Evolutionary conservation across 1,140 invertebrate species (phyloP).

Genomic region (Microplitis demolitor): DNA sequence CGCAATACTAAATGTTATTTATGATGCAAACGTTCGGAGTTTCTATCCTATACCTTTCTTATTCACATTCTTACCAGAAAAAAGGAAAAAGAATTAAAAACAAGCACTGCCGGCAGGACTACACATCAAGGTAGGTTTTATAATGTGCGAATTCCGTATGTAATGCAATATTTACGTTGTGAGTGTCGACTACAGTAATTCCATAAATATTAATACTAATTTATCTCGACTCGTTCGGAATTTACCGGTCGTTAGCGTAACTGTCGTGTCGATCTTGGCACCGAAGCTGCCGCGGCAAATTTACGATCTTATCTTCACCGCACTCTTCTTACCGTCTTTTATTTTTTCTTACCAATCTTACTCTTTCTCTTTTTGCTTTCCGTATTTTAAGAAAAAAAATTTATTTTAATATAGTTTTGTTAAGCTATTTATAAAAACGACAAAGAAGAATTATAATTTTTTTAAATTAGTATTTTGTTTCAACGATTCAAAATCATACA

Average conservation of each 20-base stretch:
- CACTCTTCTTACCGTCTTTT: background rate
- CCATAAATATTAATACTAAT: constrained; percentile 44
- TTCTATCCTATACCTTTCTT: too few species aligned
- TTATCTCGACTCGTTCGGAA: constrained; percentile 25
- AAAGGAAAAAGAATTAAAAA: too few species aligned
- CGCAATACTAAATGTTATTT: too few species aligned
- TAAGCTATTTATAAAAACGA: too few species aligned
- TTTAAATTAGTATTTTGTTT: too few species aligned
- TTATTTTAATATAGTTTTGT: too few species aligned
- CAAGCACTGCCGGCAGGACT: too few species aligned
- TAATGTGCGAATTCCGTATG: background rate
- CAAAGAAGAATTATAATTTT: too few species aligned
- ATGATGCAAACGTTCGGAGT: too few species aligned
- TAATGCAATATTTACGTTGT: background rate
- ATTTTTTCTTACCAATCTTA: background rate
- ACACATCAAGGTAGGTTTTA: background rate
- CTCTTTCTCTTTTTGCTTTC: background rate
- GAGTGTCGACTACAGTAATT: constrained; percentile 27
- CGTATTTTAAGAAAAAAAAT: too few species aligned
- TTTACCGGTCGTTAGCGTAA: constrained; percentile 16
- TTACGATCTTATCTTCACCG: background rate
- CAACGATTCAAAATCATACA: too few species aligned
- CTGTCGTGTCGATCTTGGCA: constrained; percentile 12
- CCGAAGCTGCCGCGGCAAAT: constrained; percentile 1
- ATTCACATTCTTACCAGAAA: too few species aligned